phyloP scores from a whole-genome alignment of 2,113 vertebrate genomes.

The Silurus meridionalis region DNA sequence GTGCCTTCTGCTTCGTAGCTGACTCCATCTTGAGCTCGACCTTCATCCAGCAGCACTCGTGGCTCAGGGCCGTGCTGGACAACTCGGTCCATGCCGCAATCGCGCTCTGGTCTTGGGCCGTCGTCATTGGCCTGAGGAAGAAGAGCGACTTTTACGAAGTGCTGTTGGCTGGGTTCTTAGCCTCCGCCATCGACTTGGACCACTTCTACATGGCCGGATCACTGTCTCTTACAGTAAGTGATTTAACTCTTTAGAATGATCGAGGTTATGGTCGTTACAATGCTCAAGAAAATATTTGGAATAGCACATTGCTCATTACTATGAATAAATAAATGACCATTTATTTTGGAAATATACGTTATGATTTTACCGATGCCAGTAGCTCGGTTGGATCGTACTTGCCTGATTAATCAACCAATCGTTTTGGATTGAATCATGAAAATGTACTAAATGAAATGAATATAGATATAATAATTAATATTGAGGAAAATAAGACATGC shows the following conservation, averaged over 20 bases:
- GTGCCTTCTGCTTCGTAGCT: conserved; percentile 83
- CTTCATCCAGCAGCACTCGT: conserved; percentile 82
- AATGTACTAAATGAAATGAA: too few species aligned
- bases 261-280: neutral
- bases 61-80: conserved; percentile 86
- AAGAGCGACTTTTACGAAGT: conserved; percentile 89
- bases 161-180: conserved; percentile 86
- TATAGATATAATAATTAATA: too few species aligned
- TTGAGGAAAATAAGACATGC: too few species aligned
- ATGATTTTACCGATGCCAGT: too few species aligned
- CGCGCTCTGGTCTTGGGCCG: conserved; percentile 94
- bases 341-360: too few species aligned
- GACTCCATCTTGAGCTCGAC: conserved; percentile 82
- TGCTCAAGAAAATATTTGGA: neutral
- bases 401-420: too few species aligned
- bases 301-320: neutral
- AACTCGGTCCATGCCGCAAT: conserved; percentile 84
- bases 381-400: too few species aligned
- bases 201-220: conserved; percentile 91
- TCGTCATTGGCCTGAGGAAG: conserved; percentile 87
- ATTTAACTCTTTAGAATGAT: neutral
- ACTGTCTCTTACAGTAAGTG: conserved; percentile 85
- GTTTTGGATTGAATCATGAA: too few species aligned
- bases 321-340: too few species aligned
- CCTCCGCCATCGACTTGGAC: conserved; percentile 89